These are phyloP conservation scores for Phyllotis vaccarum DNA, from an alignment of 2,797 vertebrate genomes.

Conservation along the genomic window DNA sequence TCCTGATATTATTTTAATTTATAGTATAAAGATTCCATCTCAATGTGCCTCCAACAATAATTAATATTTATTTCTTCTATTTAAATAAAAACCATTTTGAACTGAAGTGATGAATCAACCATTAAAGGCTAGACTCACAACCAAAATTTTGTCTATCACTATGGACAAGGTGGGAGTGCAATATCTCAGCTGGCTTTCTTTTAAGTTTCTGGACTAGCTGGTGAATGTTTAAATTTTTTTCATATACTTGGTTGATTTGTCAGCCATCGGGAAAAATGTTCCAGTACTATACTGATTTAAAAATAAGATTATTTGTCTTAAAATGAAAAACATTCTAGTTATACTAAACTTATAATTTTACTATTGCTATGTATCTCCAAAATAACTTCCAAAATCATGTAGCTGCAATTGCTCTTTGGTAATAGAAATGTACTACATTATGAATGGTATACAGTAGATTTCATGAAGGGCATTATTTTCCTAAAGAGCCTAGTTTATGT, in stretches of 20 bases:
- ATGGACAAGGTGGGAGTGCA: background rate
- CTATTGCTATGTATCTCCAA: slow-evolving; percentile 66
- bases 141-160: background rate
- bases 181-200: background rate
- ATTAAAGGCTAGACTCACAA: background rate
- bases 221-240: background rate
- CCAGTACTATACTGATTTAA: background rate
- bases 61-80: background rate
- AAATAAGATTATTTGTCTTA: background rate
- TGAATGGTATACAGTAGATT: slow-evolving; percentile 72
- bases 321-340: background rate
- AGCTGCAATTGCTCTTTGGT: slow-evolving; percentile 80
- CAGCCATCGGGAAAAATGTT: background rate
- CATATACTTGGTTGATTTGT: background rate
- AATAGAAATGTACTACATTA: slow-evolving; percentile 66
- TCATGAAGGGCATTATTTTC: slow-evolving; percentile 79
- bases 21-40: background rate
- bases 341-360: slow-evolving; percentile 68
- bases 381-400: slow-evolving; percentile 75
- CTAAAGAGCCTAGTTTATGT: slow-evolving; percentile 75
- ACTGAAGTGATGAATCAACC: background rate
- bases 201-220: background rate
- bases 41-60: fast-evolving
- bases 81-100: background rate
- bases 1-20: background rate